These are phyloP conservation scores for Melanargia galathea DNA, from an alignment of 2,888 invertebrate genomes.

Conservation along the genomic window DNA sequence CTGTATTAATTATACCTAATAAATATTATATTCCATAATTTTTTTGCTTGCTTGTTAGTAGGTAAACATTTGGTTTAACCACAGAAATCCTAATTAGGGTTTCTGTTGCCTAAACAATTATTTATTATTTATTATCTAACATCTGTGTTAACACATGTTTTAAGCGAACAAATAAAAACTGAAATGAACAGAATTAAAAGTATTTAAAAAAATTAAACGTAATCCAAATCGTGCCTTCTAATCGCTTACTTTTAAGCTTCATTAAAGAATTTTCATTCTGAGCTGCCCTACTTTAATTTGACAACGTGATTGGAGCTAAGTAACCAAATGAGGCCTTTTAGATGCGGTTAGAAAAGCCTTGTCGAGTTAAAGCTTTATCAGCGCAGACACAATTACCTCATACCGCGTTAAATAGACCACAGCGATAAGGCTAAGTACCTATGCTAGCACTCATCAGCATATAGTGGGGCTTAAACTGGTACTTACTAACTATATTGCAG, in stretches of 20 bases:
- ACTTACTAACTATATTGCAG: background rate
- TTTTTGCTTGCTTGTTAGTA: no score
- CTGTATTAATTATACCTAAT: no score
- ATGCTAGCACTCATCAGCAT: conserved; percentile 4
- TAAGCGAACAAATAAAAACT: no score
- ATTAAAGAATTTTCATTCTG: background rate
- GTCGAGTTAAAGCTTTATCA: conserved; percentile 27
- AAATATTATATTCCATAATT: no score
- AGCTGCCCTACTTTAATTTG: background rate
- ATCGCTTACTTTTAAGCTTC: background rate
- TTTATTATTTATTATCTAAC: no score
- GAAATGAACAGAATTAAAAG: no score
- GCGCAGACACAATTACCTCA: conserved; percentile 26
- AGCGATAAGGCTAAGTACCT: conserved; percentile 23
- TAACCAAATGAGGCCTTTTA: conserved; percentile 12
- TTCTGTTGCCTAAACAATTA: no score
- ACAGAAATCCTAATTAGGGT: no score
- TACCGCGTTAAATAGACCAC: conserved; percentile 30
- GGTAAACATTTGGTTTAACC: no score
- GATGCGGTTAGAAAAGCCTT: conserved; percentile 15
- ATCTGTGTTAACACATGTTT: no score
- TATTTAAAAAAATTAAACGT: background rate
- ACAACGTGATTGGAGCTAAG: conserved; percentile 13
- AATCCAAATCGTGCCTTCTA: background rate
- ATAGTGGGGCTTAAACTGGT: background rate